A percentile compares a stretch with the other conserved stretches of the same genome.
phyloP scores from a whole-genome alignment of 2,797 vertebrate genomes.

The Silurus lanzhouensis region DNA sequence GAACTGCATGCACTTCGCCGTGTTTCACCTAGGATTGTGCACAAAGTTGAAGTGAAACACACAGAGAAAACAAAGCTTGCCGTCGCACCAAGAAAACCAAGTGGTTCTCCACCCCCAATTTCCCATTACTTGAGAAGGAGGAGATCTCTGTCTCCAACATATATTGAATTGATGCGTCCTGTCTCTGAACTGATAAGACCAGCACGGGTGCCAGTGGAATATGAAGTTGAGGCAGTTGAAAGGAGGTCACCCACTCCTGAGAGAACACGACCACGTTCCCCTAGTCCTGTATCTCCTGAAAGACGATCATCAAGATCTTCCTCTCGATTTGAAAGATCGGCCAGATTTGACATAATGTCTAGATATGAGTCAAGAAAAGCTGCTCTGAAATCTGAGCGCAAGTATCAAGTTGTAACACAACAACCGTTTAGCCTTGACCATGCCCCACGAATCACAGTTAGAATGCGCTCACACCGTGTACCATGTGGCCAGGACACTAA shows the following conservation, averaged over 20 bases:
- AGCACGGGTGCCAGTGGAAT: slow-evolving; percentile 65
- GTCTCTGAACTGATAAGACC: slow-evolving; percentile 91
- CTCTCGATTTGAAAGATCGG: slow-evolving; percentile 95
- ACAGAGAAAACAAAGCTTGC: slow-evolving; percentile 79
- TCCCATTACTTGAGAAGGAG: slow-evolving; percentile 88
- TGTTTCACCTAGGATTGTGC: slow-evolving; percentile 62
- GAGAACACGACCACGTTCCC: slow-evolving; percentile 95
- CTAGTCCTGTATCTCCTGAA: slow-evolving; percentile 92
- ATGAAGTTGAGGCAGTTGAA: slow-evolving; percentile 74
- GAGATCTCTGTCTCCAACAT: slow-evolving; percentile 94
- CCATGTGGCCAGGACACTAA: slow-evolving; percentile 88
- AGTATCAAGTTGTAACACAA: slow-evolving; percentile 92
- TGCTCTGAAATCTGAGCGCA: slow-evolving; percentile 93
- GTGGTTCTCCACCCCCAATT: slow-evolving; percentile 77
- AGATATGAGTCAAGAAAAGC: slow-evolving; percentile 97
- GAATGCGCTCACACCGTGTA: slow-evolving; percentile 96
- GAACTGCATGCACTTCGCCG: slow-evolving; percentile 78
- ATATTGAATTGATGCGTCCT: slow-evolving; percentile 97
- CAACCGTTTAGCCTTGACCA: slow-evolving; percentile 96
- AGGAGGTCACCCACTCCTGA: slow-evolving; percentile 97
- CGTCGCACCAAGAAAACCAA: slow-evolving; percentile 71
- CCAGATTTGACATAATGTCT: slow-evolving; percentile 98
- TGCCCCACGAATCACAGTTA: slow-evolving; percentile 89
- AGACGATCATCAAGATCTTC: slow-evolving; percentile 83
- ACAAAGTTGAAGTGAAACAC: slow-evolving; percentile 60